phyloP scores from a whole-genome alignment of 2,797 vertebrate genomes.

The Diplodus sargus region DNA sequence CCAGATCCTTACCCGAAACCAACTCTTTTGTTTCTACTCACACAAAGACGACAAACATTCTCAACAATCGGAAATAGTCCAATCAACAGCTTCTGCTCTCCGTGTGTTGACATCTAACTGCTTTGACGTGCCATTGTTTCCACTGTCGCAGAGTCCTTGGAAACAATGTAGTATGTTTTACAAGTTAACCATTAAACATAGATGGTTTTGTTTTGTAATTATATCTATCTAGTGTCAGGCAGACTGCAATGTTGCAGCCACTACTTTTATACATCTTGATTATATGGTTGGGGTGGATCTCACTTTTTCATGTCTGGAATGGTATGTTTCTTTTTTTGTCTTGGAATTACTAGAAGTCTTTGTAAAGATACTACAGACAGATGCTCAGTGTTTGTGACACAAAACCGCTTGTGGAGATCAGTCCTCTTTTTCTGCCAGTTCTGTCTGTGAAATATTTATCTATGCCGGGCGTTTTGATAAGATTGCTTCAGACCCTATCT shows the following conservation, averaged over 20 bases:
- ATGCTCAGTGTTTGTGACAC: constrained; percentile 13
- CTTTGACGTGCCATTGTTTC: constrained; percentile 82
- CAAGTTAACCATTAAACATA: constrained; percentile 86
- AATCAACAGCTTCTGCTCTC: constrained; percentile 70
- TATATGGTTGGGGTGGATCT: constrained; percentile 86
- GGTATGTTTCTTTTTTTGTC: constrained; percentile 65
- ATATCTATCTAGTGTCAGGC: constrained; percentile 90
- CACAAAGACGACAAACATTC: constrained; percentile 70
- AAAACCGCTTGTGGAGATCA: constrained; percentile 8
- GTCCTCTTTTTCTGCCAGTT: constrained; percentile 3
- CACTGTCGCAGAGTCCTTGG: constrained; percentile 70
- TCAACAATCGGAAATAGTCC: constrained; percentile 54
- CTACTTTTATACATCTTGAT: constrained; percentile 90
- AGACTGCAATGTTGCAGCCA: constrained; percentile 83
- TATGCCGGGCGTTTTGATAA: too few species aligned
- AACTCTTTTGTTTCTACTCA: constrained; percentile 69
- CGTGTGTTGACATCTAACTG: constrained; percentile 75
- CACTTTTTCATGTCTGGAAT: constrained; percentile 69
- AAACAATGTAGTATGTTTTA: constrained; percentile 81
- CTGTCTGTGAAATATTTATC: constrained; percentile 6
- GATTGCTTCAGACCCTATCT: too few species aligned
- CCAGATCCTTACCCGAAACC: constrained; percentile 67
- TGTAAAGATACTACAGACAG: constrained; percentile 45
- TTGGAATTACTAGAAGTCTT: constrained; percentile 57
- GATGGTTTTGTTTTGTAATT: constrained; percentile 88